Evolutionary conservation across 2,113 vertebrate genomes (phyloP).

Genomic region (Astatotilapia flaviijosephi): DNA sequence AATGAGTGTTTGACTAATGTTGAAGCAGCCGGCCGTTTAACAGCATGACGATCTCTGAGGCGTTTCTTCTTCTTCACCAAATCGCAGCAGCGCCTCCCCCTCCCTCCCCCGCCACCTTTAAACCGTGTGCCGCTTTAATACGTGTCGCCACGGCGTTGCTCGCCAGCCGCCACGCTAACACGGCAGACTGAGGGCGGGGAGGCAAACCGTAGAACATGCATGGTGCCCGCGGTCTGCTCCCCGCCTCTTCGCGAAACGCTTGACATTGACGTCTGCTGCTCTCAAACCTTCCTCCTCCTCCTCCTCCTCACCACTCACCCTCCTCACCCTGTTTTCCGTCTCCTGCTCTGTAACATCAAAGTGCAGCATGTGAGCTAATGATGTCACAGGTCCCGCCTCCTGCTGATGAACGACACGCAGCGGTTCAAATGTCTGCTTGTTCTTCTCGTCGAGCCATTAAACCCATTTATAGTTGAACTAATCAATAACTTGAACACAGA

Average conservation of each 20-base stretch:
- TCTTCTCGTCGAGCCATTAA: not conserved
- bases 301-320: not conserved
- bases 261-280: conserved; percentile 88
- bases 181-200: conserved; percentile 7
- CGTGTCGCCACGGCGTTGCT: conserved; percentile 24
- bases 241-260: conserved; percentile 73
- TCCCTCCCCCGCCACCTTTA: not conserved
- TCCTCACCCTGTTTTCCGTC: not conserved
- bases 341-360: not conserved
- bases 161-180: conserved; percentile 52
- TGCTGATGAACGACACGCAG: not conserved
- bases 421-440: not conserved
- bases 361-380: conserved; percentile 3
- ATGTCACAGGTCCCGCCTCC: not conserved
- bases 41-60: conserved; percentile 21
- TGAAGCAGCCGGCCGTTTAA: conserved; percentile 10
- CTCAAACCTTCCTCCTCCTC: conserved; percentile 52
- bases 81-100: not conserved
- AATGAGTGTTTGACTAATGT: conserved; percentile 37
- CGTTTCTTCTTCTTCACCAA: not conserved
- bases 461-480: not conserved
- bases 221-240: conserved; percentile 48
- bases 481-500: not conserved
- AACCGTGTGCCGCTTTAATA: conserved; percentile 48
- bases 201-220: conserved; percentile 45